These are phyloP conservation scores for Palythoa heliodiscus DNA, from an alignment of 92 coral and sea anemone genomes.

Conservation along the genomic window DNA sequence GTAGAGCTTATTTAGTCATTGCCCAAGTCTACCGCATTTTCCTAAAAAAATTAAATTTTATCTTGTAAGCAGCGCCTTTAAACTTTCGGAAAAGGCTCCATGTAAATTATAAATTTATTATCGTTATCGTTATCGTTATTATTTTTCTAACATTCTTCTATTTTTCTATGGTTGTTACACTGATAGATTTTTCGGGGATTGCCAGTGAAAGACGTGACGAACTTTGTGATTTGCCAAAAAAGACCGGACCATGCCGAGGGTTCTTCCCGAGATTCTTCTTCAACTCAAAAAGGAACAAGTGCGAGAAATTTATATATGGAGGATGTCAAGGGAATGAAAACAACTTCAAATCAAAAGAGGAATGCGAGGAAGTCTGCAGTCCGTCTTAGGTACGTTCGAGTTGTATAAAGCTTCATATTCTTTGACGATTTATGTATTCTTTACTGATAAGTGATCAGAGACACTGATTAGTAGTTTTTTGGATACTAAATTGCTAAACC, in stretches of 20 bases:
- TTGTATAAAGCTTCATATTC: not conserved
- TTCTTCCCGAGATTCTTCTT: constrained; percentile 20
- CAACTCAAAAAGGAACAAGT: not conserved
- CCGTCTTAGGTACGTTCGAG: not conserved
- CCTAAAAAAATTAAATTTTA: not conserved
- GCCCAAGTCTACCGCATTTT: not conserved
- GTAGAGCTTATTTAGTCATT: no score
- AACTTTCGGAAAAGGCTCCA: no score
- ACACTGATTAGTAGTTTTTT: no score
- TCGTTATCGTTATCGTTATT: no score
- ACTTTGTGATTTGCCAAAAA: not conserved
- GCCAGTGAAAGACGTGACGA: not conserved
- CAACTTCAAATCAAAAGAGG: constrained; percentile 17
- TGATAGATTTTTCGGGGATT: constrained; percentile 9
- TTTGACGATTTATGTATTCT: no score
- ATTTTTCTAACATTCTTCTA: no score
- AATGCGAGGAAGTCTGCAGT: constrained; percentile 10
- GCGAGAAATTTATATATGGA: constrained; percentile 15
- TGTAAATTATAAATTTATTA: no score
- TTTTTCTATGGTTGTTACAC: not conserved
- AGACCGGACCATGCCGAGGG: constrained; percentile 10
- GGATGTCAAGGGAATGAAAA: constrained; percentile 25
- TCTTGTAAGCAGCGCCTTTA: no score
- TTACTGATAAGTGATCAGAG: no score
- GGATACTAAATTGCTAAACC: no score